These are phyloP conservation scores for Eulithis prunata DNA, from an alignment of 2,888 invertebrate species.

Conservation along the genomic window DNA sequence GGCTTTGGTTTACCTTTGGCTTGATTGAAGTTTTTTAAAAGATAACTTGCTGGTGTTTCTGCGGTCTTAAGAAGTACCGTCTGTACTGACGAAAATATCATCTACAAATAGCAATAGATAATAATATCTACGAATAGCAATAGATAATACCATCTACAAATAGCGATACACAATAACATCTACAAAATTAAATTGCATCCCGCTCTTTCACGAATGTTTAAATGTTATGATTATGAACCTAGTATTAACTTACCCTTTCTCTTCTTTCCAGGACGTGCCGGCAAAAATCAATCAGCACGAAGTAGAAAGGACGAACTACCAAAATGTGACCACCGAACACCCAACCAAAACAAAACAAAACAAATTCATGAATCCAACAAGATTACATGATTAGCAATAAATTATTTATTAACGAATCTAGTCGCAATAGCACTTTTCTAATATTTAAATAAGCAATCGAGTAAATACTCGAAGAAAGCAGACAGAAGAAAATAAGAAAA, in stretches of 20 bases:
- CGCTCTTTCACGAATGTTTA: too few relatives aligned
- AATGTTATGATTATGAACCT: too few relatives aligned
- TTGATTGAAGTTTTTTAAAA: too few relatives aligned
- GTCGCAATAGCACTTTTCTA: conserved; percentile 81
- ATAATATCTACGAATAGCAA: too few relatives aligned
- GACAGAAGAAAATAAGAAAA: conserved; percentile 46
- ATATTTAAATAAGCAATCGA: conserved; percentile 58
- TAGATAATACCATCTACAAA: too few relatives aligned
- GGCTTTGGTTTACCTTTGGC: too few relatives aligned
- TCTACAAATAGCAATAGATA: too few relatives aligned
- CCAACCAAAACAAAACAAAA: conserved; percentile 63
- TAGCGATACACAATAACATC: too few relatives aligned
- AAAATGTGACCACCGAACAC: conserved; percentile 81
- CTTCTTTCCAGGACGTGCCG: conserved; percentile 62
- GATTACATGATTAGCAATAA: conserved; percentile 81
- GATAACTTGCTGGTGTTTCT: too few relatives aligned
- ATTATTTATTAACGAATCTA: conserved; percentile 80
- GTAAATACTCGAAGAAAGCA: conserved; percentile 19
- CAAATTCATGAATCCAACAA: conserved; percentile 73
- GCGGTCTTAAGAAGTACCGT: too few relatives aligned
- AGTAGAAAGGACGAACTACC: conserved; percentile 51
- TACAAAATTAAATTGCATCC: too few relatives aligned
- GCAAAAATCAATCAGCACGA: conserved; percentile 46
- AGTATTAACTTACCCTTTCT: conserved; percentile 14
- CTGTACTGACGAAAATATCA: too few relatives aligned